These are phyloP conservation scores for Microplitis deprimator DNA, from an alignment of 2,888 invertebrate species.

Conservation along the genomic window DNA sequence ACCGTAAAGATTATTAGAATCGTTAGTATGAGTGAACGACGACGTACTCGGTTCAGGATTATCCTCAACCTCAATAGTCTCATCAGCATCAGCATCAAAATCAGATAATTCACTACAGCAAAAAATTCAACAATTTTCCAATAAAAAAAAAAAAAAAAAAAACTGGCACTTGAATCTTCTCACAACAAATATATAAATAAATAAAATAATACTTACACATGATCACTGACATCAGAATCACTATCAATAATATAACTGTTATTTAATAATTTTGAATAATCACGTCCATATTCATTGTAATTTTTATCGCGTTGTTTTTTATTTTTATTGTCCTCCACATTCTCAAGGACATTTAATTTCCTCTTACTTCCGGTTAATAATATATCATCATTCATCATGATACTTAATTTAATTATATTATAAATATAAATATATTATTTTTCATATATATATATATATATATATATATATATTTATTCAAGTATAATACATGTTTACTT, in stretches of 20 bases:
- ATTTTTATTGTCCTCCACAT: neutral
- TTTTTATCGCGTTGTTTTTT: neutral
- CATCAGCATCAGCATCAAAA: neutral
- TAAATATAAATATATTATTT: too few species aligned
- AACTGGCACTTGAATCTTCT: neutral
- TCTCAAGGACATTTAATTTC: too few species aligned
- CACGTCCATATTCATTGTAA: neutral
- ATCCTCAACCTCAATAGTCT: neutral
- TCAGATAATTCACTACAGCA: neutral
- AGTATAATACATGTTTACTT: too few species aligned
- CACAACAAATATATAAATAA: neutral
- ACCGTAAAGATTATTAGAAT: neutral
- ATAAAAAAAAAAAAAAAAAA: neutral
- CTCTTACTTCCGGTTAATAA: too few species aligned
- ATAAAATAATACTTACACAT: neutral
- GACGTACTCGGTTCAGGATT: neutral
- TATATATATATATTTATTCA: too few species aligned
- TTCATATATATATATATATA: too few species aligned
- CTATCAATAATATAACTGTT: neutral
- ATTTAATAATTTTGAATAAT: neutral
- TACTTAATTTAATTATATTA: too few species aligned
- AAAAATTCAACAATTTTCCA: neutral
- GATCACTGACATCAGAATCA: neutral
- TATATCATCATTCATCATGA: too few species aligned
- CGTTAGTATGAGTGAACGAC: neutral